Evolutionary conservation across 2,797 vertebrate genomes (phyloP).

Genomic region (Chaetodon trifasciatus): DNA sequence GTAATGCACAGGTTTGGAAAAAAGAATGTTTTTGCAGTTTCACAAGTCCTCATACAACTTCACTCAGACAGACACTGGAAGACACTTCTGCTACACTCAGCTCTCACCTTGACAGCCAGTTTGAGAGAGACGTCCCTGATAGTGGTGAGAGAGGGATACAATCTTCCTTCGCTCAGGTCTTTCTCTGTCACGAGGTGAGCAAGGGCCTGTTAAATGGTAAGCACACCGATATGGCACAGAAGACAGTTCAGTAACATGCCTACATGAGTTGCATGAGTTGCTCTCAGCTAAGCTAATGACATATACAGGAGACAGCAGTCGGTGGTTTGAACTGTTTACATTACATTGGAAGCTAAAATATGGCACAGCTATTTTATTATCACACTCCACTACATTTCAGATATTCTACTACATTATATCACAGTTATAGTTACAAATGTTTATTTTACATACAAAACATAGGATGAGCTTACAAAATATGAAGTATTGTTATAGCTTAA

Average conservation of each 20-base stretch:
- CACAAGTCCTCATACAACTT: neutral
- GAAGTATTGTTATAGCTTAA: neutral
- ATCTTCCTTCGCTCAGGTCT: conserved; percentile 92
- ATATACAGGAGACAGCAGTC: neutral
- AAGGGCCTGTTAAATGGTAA: conserved; percentile 85
- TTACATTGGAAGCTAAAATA: no score
- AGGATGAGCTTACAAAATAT: neutral
- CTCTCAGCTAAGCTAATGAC: neutral
- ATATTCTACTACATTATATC: neutral
- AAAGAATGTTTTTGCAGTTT: neutral
- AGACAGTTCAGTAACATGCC: neutral
- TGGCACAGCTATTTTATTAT: neutral
- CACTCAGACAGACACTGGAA: neutral
- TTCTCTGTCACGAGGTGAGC: conserved; percentile 92
- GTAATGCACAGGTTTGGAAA: conserved; percentile 30
- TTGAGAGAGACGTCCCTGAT: conserved; percentile 92
- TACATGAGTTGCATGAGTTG: neutral
- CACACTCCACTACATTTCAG: neutral
- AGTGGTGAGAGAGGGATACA: conserved; percentile 93
- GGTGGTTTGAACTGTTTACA: neutral
- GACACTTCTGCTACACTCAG: neutral
- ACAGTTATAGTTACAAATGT: neutral
- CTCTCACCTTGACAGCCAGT: conserved; percentile 92
- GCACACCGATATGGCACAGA: neutral
- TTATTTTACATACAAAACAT: neutral